phyloP scores from a whole-genome alignment of 1,140 invertebrate species.

The Drosophila pallidifrons region DNA sequence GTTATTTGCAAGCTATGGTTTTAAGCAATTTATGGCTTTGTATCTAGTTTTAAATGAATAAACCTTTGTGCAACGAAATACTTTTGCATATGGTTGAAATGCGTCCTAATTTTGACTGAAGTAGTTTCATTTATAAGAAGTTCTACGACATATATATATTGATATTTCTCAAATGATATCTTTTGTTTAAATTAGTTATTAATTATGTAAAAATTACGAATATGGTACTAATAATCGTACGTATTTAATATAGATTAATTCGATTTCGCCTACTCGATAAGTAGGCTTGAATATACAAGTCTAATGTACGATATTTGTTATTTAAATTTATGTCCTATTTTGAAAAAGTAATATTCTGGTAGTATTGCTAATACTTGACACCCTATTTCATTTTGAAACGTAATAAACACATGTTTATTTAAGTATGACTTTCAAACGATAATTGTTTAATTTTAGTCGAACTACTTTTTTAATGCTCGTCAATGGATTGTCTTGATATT shows the following conservation, averaged over 20 bases:
- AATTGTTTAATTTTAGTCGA: too few relatives aligned
- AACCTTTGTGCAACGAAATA: conserved; percentile 71
- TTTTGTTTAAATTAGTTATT: conserved; percentile 59
- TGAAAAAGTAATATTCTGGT: conserved; percentile 14
- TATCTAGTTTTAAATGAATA: conserved; percentile 60
- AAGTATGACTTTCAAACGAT: background rate
- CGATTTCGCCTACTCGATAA: conserved; percentile 19
- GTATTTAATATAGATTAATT: conserved; percentile 47
- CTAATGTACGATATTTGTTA: too few relatives aligned
- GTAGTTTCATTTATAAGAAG: conserved; percentile 61
- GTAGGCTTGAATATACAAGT: conserved; percentile 49
- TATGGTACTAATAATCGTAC: conserved; percentile 30
- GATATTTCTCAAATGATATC: conserved; percentile 59
- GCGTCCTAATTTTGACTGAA: conserved; percentile 78
- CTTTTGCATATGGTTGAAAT: conserved; percentile 64
- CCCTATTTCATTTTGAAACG: conserved; percentile 2
- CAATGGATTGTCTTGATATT: too few relatives aligned
- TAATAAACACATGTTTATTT: conserved; percentile 5
- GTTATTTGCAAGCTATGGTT: conserved; percentile 26
- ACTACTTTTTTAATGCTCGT: too few relatives aligned
- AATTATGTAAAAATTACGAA: conserved; percentile 17
- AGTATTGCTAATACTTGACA: conserved; percentile 34
- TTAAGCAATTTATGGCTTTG: conserved; percentile 69
- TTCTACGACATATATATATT: conserved; percentile 51
- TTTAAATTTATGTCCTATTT: conserved; percentile 7